Conservation (phyloP, 1,140 invertebrate species). For the Dendroctonus valens region DNA sequence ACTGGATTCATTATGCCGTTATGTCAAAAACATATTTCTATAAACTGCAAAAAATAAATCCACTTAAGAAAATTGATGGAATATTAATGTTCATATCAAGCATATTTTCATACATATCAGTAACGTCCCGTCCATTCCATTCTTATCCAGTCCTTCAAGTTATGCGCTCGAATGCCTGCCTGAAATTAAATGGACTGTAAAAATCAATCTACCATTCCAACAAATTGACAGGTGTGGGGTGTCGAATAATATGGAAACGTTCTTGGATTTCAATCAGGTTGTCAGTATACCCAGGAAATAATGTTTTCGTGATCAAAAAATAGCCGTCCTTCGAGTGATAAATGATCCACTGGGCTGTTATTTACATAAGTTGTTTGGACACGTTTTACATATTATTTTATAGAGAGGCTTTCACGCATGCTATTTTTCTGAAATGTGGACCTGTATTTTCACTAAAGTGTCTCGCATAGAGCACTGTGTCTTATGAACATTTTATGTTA, state of each 20-base stretch:
- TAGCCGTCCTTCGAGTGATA: constrained; percentile 10
- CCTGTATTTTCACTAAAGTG: too few relatives aligned
- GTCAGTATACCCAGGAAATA: constrained; percentile 5
- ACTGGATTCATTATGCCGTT: too few relatives aligned
- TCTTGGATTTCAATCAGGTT: constrained; percentile 10
- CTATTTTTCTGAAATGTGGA: too few relatives aligned
- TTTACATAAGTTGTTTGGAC: constrained; percentile 5
- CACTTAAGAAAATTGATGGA: too few relatives aligned
- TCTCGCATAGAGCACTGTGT: too few relatives aligned
- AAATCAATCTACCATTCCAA: constrained; percentile 25
- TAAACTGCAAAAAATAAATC: too few relatives aligned
- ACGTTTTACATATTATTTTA: neutral
- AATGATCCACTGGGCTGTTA: constrained; percentile 4
- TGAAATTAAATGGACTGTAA: constrained; percentile 27
- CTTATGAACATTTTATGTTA: too few relatives aligned
- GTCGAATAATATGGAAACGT: constrained; percentile 3
- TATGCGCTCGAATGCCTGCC: constrained; percentile 3
- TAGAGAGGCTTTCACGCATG: neutral
- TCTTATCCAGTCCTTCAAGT: constrained; percentile 16
- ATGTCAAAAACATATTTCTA: too few relatives aligned
- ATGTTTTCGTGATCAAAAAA: constrained; percentile 10
- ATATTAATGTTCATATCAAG: too few relatives aligned
- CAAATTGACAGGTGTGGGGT: constrained; percentile 26
- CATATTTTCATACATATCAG: too few relatives aligned
- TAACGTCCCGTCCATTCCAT: neutral